phyloP scores from a whole-genome alignment of 2,797 vertebrate species.

The Cuniculus paca region DNA sequence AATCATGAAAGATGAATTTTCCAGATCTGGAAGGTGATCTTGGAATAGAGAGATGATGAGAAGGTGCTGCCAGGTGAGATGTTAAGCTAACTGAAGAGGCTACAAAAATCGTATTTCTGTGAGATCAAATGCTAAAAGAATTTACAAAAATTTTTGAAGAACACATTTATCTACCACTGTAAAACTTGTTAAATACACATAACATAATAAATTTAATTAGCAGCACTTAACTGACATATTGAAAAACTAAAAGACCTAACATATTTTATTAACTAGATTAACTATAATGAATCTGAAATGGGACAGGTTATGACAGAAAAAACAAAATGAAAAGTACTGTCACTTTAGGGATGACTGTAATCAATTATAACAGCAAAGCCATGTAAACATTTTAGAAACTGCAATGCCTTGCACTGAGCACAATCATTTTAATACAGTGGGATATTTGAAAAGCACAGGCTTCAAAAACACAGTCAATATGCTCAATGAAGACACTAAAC shows the following conservation, averaged over 20 bases:
- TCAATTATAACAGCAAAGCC: neutral
- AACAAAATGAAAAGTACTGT: neutral
- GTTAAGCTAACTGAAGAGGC: neutral
- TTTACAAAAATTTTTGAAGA: neutral
- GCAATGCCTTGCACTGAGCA: neutral
- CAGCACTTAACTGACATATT: neutral
- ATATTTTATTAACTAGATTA: constrained; percentile 9
- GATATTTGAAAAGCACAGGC: neutral
- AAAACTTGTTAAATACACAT: neutral
- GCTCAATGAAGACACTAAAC: neutral
- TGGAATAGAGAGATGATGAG: neutral
- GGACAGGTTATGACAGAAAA: constrained; percentile 10
- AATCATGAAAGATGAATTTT: neutral
- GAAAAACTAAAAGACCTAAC: neutral
- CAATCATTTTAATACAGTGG: neutral
- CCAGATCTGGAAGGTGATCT: neutral
- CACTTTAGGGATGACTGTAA: neutral
- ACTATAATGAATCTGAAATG: neutral
- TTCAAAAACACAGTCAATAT: neutral
- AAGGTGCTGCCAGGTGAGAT: neutral
- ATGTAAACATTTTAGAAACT: neutral
- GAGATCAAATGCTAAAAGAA: neutral
- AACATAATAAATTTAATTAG: neutral
- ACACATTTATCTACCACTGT: neutral
- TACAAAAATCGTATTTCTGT: neutral